A percentile compares a stretch with the other conserved stretches of the same genome.
Evolutionary conservation across 2,888 invertebrate genomes (phyloP).

Genomic region (Diachrysia chrysitis): DNA sequence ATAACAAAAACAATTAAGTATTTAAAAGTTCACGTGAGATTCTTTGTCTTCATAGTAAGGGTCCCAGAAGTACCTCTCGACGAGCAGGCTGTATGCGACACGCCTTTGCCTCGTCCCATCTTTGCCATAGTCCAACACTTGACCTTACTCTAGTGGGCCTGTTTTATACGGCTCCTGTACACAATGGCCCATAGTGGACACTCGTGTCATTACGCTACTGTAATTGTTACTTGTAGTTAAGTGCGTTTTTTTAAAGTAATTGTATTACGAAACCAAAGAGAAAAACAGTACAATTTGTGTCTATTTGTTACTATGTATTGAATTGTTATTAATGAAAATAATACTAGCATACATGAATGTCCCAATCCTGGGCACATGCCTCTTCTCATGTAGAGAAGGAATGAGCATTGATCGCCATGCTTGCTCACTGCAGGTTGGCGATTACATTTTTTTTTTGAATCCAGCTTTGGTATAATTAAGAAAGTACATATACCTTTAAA

Average conservation of each 20-base stretch:
- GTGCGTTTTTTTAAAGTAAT: background rate
- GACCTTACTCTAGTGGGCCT: slow-evolving; percentile 20
- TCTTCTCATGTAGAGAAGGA: no score
- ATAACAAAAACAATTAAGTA: background rate
- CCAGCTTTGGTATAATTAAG: no score
- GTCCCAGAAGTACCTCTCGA: slow-evolving; percentile 44
- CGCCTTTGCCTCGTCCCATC: slow-evolving; percentile 46
- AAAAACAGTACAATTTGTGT: background rate
- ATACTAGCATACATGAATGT: no score
- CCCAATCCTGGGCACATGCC: no score
- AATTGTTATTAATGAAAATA: no score
- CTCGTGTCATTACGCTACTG: background rate
- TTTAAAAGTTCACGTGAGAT: background rate
- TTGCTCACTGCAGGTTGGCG: no score
- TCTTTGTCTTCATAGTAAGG: slow-evolving; percentile 31
- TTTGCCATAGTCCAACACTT: slow-evolving; percentile 34
- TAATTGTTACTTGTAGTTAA: background rate
- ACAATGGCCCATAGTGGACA: slow-evolving; percentile 24
- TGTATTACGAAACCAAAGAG: background rate
- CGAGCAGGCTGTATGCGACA: slow-evolving; percentile 29
- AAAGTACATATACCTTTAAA: no score
- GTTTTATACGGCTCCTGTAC: slow-evolving; percentile 36
- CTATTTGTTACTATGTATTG: no score
- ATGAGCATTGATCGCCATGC: no score
- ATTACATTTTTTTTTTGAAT: no score